These are phyloP conservation scores for Lophotis ruficrista DNA, from an alignment of 2,113 vertebrate genomes.

Conservation along the genomic window DNA sequence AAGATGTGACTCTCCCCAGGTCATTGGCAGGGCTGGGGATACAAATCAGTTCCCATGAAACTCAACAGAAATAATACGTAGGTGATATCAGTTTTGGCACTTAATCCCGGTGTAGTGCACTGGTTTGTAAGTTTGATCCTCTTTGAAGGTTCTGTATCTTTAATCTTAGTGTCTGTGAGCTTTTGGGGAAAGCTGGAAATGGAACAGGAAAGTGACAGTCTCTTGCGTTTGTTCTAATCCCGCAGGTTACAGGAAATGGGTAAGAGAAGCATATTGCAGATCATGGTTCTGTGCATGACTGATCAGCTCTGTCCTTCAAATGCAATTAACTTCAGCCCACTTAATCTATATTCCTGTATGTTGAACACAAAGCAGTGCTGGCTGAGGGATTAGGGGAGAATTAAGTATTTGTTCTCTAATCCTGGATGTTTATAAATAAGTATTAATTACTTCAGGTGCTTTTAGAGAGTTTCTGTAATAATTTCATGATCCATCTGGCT, in stretches of 20 bases:
- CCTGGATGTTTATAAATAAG: slow-evolving; percentile 70
- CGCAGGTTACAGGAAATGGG: background rate
- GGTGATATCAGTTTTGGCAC: background rate
- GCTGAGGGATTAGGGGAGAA: slow-evolving; percentile 47
- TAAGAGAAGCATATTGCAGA: background rate
- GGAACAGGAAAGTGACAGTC: background rate
- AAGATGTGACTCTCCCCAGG: background rate
- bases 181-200: background rate
- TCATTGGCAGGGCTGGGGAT: background rate
- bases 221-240: slow-evolving; percentile 22
- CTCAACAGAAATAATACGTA: background rate
- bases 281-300: background rate
- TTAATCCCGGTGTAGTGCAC: background rate
- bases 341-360: slow-evolving; percentile 45
- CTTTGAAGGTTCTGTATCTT: background rate
- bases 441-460: slow-evolving; percentile 68
- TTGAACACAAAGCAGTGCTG: slow-evolving; percentile 35
- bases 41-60: background rate
- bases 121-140: slow-evolving; percentile 6
- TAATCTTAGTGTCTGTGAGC: background rate
- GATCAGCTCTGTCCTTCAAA: slow-evolving; percentile 61
- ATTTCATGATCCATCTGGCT: slow-evolving; percentile 59
- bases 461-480: slow-evolving; percentile 50
- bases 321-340: slow-evolving; percentile 36
- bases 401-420: slow-evolving; percentile 68